phyloP scores from a whole-genome alignment of 2,797 vertebrate species.

The Vultur gryphus region DNA sequence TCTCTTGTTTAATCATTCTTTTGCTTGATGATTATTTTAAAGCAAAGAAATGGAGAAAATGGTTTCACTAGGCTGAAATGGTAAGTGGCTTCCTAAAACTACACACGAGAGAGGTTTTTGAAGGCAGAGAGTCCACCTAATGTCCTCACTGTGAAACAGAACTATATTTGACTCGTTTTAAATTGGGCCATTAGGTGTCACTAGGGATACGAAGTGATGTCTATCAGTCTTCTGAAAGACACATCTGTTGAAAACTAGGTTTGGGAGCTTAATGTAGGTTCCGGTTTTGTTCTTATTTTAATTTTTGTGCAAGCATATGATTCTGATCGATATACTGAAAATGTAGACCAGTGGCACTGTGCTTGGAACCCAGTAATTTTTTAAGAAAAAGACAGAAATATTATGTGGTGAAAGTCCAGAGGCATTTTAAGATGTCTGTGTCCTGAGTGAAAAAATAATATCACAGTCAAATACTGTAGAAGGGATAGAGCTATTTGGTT shows the following conservation, averaged over 20 bases:
- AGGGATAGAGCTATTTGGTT: background rate
- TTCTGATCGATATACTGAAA: background rate
- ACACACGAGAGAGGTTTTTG: background rate
- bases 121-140: background rate
- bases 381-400: background rate
- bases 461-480: background rate
- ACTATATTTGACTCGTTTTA: background rate
- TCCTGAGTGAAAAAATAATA: background rate
- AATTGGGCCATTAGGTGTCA: background rate
- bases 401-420: background rate
- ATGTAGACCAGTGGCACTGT: background rate
- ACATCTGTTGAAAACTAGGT: background rate
- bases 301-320: background rate
- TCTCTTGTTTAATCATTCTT: background rate
- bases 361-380: background rate
- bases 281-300: background rate
- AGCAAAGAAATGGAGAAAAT: background rate
- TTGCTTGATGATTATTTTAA: background rate
- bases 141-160: background rate
- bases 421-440: background rate
- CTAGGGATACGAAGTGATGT: background rate
- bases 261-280: background rate
- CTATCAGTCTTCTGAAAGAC: background rate
- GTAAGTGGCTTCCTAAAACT: background rate
- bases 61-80: background rate